These are phyloP conservation scores for Zaprionus gabonicus DNA, from an alignment of 1,140 invertebrate genomes.

Conservation along the genomic window DNA sequence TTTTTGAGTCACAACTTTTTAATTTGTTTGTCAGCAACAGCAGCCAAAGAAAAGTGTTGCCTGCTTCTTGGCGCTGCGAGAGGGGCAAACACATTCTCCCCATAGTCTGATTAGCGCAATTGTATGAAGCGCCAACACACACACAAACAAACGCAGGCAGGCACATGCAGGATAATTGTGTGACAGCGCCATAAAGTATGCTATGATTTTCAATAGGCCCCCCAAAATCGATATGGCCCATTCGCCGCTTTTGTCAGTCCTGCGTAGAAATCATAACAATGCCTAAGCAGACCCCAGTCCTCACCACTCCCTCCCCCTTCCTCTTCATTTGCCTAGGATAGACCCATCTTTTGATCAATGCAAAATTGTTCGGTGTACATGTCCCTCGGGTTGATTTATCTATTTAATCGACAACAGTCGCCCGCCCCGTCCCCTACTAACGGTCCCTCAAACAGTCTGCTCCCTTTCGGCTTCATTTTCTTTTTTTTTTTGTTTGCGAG, in stretches of 20 bases:
- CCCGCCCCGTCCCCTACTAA: conserved; percentile 1
- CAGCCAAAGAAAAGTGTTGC: conserved; percentile 37
- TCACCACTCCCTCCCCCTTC: background rate
- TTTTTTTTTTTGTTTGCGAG: conserved; percentile 15
- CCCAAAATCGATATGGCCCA: conserved; percentile 69
- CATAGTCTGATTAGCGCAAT: conserved; percentile 68
- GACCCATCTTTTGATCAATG: conserved; percentile 71
- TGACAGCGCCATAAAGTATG: conserved; percentile 51
- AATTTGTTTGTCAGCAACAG: conserved; percentile 79
- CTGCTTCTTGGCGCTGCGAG: conserved; percentile 12
- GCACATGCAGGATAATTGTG: conserved; percentile 30
- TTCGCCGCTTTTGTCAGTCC: conserved; percentile 33
- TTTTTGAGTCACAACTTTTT: conserved; percentile 82
- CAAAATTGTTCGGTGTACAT: conserved; percentile 73
- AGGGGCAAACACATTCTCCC: background rate
- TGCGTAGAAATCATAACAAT: conserved; percentile 66
- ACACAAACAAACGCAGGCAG: conserved; percentile 2
- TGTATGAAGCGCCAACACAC: conserved; percentile 37
- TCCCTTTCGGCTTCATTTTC: conserved; percentile 6
- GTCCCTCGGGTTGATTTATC: conserved; percentile 82
- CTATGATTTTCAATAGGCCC: conserved; percentile 56
- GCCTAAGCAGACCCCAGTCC: conserved; percentile 44
- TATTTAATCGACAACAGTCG: conserved; percentile 71
- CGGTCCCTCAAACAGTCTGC: background rate
- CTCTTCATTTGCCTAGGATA: background rate